A percentile compares a stretch with the other conserved stretches of the same genome.
These are phyloP conservation scores for Cryptomyrus ogoouensis DNA, from an alignment of 2,113 vertebrate species.

Conservation along the genomic window DNA sequence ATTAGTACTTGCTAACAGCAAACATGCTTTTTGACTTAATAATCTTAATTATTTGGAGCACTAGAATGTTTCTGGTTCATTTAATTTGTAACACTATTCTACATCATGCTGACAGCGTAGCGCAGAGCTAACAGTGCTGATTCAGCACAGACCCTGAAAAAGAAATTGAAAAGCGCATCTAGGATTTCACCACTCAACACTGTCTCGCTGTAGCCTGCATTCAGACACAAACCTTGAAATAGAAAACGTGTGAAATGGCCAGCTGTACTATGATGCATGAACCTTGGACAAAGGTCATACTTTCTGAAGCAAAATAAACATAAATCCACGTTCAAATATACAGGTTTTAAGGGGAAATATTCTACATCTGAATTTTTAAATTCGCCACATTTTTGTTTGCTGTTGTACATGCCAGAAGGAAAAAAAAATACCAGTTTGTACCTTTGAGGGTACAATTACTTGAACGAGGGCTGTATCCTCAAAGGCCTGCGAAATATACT, in stretches of 20 bases:
- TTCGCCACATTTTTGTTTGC: background rate
- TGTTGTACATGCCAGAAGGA: background rate
- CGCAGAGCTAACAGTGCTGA: background rate
- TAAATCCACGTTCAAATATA: background rate
- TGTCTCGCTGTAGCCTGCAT: background rate
- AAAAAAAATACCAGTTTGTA: background rate
- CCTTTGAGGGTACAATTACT: background rate
- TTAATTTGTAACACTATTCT: background rate
- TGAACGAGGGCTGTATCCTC: background rate
- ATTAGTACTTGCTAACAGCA: background rate
- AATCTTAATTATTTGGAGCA: background rate
- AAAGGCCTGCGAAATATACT: background rate
- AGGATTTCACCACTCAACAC: background rate
- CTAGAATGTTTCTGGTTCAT: background rate
- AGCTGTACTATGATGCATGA: background rate
- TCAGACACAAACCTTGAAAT: background rate
- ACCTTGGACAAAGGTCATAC: background rate
- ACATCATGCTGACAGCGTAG: background rate
- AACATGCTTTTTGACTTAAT: background rate
- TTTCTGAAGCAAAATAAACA: background rate
- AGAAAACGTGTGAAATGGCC: background rate
- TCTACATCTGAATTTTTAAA: background rate
- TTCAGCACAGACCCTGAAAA: background rate
- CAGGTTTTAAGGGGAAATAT: background rate
- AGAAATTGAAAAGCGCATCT: slow-evolving; percentile 5